Evolutionary conservation across 2,113 vertebrate genomes (phyloP).

Genomic region (Acanthisitta chloris): DNA sequence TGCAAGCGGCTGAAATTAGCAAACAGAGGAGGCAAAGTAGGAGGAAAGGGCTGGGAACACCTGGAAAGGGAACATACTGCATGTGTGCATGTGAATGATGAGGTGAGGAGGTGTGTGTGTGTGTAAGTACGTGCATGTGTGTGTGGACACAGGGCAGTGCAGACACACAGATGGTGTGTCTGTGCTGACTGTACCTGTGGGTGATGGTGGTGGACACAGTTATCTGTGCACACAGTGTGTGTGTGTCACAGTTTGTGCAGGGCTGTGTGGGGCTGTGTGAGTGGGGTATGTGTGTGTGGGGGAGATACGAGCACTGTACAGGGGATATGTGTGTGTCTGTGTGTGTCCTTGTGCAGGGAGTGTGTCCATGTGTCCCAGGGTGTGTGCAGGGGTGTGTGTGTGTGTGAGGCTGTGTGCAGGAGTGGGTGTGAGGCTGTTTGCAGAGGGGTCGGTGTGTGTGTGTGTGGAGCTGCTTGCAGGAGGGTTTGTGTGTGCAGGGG

Average conservation of each 20-base stretch:
- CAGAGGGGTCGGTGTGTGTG: neutral
- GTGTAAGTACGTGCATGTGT: rapidly evolving
- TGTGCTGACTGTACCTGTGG: rapidly evolving
- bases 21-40: neutral
- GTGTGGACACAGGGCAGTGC: neutral
- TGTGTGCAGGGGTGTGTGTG: rapidly evolving
- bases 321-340: rapidly evolving
- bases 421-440: neutral
- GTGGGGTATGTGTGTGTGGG: rapidly evolving
- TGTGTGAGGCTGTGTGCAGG: neutral
- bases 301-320: rapidly evolving
- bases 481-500: too few relatives aligned
- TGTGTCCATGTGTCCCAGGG: neutral
- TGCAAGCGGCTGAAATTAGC: rapidly evolving
- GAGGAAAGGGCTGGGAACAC: neutral
- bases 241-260: neutral
- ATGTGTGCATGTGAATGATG: rapidly evolving
- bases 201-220: rapidly evolving
- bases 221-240: neutral
- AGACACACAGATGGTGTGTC: rapidly evolving
- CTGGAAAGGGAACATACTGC: rapidly evolving
- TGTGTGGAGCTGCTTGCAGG: neutral
- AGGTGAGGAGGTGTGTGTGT: neutral
- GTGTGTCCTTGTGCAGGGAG: rapidly evolving
- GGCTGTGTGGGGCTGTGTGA: rapidly evolving